Evolutionary conservation across 1,140 invertebrate species (phyloP).

Genomic region (Probaryconus sp.): DNA sequence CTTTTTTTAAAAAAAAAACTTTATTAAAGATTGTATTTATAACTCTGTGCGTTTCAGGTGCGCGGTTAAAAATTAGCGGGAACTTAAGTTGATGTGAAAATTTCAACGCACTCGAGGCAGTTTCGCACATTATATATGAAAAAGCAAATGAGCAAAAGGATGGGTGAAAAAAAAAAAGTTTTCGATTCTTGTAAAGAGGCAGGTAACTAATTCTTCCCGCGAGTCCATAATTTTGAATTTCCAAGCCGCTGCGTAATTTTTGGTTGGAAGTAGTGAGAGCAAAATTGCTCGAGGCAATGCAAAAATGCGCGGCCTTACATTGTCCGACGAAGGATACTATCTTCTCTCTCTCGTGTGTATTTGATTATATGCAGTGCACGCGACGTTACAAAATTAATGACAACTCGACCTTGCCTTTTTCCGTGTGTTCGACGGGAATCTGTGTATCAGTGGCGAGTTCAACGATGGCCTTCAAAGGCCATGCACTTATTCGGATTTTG

Average conservation of each 20-base stretch:
- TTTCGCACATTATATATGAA: no score
- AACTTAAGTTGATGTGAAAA: no score
- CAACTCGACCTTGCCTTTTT: constrained; percentile 50
- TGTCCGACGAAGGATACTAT: constrained; percentile 30
- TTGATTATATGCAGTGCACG: constrained; percentile 37
- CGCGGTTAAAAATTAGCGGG: no score
- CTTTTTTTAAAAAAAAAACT: no score
- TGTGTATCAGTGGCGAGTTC: constrained; percentile 34
- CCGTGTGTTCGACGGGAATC: constrained; percentile 33
- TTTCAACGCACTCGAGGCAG: no score
- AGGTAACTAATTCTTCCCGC: no score
- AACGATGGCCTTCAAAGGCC: constrained; percentile 62
- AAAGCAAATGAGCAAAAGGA: no score
- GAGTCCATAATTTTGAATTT: background rate
- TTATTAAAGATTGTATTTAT: no score
- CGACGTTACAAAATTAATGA: constrained; percentile 56
- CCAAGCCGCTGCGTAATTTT: constrained; percentile 4
- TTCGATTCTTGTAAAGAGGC: no score
- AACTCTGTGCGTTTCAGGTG: no score
- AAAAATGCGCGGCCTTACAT: constrained; percentile 30
- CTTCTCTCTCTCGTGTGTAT: background rate
- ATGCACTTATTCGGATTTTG: constrained; percentile 39
- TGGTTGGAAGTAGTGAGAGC: background rate
- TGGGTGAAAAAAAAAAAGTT: no score
- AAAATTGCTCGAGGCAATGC: constrained; percentile 11